Base-by-base conservation (phyloP, 2,113 vertebrate species). In the Helogale parvula region DNA sequence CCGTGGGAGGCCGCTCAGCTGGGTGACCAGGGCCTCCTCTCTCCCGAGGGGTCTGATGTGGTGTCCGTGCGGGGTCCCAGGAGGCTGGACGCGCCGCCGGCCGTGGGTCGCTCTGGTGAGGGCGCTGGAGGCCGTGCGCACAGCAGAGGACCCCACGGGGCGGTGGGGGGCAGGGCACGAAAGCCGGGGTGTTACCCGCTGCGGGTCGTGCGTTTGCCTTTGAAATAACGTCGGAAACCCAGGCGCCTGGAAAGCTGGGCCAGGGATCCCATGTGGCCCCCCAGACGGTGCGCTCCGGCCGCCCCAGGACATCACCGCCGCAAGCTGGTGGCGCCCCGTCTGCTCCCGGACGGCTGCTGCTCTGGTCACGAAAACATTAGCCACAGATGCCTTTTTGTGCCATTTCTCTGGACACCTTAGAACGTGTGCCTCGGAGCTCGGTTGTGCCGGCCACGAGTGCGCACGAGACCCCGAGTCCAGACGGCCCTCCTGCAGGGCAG, bases 11-110 rank as follows among this genome's bases (percentile, higher is more conserved):
- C 23, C 50, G 66, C 41, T 2, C 7, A 2, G 21, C 17, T 84
- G 38, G 15, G 50, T 11, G 5, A 35, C 4, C 5, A 68, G 29
- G 1, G 5, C 27, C 16, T 45, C 21, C 5, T 8, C 0, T 7
- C 2, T 8, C 0, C 14, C 2, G 14, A 31, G 27, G 16, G 45
- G 29, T 35, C 12, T 16, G 1, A 15, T n/a, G 27, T 60, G 50
- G 50, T 17, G 17, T 17, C 57, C 7, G 17, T 6, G 19, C 19
- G 54, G 17, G 19, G 54, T 21, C 54, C 17, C 6, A 16, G 17
- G 5, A 19, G 54, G 19, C 54, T 57, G 17, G 54, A 57, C 0
- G 17, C 17, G 54, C 19, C 19, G 0, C 6, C 17, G 54, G 17
- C 54, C 6, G 17, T 17, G 52, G 52, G 52, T 47, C 45, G 15